These are phyloP conservation scores for Battus philenor DNA, from an alignment of 1,140 invertebrate species.

Conservation along the genomic window DNA sequence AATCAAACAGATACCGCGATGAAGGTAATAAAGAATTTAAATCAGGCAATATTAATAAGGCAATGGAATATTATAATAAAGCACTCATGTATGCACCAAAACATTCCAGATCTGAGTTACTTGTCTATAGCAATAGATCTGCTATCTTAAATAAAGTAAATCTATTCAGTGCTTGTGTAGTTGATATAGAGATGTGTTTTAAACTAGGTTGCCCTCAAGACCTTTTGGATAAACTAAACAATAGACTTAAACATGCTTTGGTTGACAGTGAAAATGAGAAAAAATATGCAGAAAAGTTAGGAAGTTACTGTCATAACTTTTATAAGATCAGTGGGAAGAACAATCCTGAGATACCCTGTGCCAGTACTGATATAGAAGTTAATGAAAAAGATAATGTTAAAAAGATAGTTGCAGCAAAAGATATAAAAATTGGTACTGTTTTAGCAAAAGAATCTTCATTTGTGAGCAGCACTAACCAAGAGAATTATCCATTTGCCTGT, in stretches of 20 bases:
- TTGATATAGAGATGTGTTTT: slow-evolving; percentile 28
- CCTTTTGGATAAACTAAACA: slow-evolving; percentile 20
- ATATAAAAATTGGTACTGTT: slow-evolving; percentile 22
- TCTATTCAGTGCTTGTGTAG: slow-evolving; percentile 18
- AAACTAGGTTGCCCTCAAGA: slow-evolving; percentile 19
- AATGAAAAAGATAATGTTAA: neutral
- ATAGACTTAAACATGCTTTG: slow-evolving; percentile 14
- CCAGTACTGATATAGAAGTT: slow-evolving; percentile 20
- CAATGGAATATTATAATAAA: slow-evolving; percentile 27
- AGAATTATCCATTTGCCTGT: slow-evolving; percentile 16
- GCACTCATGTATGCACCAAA: slow-evolving; percentile 29
- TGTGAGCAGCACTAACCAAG: slow-evolving; percentile 5
- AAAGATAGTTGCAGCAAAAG: slow-evolving; percentile 21
- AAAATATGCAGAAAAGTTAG: neutral
- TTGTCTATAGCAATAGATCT: slow-evolving; percentile 34
- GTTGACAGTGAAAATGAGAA: neutral
- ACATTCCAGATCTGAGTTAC: slow-evolving; percentile 23
- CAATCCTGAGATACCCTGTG: slow-evolving; percentile 21
- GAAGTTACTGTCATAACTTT: neutral
- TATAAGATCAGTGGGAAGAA: slow-evolving; percentile 4
- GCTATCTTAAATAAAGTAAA: slow-evolving; percentile 19
- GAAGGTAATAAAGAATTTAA: slow-evolving; percentile 21
- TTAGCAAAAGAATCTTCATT: slow-evolving; percentile 21
- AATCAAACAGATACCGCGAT: slow-evolving; percentile 19
- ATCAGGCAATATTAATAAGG: slow-evolving; percentile 6